Evolutionary conservation across 1,140 invertebrate genomes (phyloP), one percentile per base, ranked within the genome.

Genomic region (Heliconius congener): DNA sequence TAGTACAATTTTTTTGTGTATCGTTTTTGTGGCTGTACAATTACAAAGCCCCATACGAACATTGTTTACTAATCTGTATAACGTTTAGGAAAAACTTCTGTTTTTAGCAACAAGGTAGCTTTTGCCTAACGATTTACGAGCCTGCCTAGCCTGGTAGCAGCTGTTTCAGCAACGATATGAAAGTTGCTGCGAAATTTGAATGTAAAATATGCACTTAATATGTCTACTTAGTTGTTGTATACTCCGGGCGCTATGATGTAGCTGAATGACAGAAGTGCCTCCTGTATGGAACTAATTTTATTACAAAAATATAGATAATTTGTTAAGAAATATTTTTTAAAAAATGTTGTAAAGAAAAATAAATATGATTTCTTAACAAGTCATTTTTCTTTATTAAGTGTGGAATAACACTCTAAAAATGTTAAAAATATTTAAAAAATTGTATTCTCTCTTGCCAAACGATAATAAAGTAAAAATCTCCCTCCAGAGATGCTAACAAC

Each of bases 131-230:
- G 74, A 66, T 76, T 76, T 76, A 76, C 57, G 74, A 76, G 50
- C 39, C n/a, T 23, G 74, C 74, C 46, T 76, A 50, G 66, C 60
- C 23, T 8, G 27, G 74, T 72, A 76, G 60, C 85, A 86, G 83
- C 80, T 88, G 85, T 77, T 83, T 81, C 84, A 85, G 81, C 83
- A 86, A 84, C 83, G 83, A 84, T 85, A 86, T 80, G 77, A 77
- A 79, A 84, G 81, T 88, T 85, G 77, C 52, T 84, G 77, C 60
- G 76, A 77, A 83, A 85, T 78, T 83, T 84, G 71, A 52, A 74
- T 80, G 83, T 85, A 83, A 88, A 88, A 83, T 83, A 77, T 81
- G 81, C 81, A 83, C 78, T 87, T 84, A 76, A 66, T 66, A 66
- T 13, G 60, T 23, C 60, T 66, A 66, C 57, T 66, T 66, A 66